Percentiles rank a stretch among this genome's conserved stretches.
phyloP scores from a whole-genome alignment of 2,113 vertebrate genomes.

The Micromys minutus region DNA sequence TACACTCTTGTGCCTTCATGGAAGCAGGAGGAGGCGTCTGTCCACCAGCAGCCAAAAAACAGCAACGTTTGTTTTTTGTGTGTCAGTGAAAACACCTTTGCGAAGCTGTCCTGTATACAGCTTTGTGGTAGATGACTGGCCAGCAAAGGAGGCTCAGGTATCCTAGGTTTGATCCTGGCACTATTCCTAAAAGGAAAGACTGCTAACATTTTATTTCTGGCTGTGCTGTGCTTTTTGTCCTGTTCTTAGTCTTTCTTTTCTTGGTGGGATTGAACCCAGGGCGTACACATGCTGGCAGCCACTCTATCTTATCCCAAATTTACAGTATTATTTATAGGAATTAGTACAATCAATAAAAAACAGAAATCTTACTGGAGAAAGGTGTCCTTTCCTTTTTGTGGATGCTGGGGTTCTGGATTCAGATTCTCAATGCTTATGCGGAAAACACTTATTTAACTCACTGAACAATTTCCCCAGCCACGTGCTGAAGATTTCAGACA shows the following conservation, averaged over 20 bases:
- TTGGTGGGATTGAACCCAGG: not conserved
- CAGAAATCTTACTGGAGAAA: not conserved
- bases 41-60: not conserved
- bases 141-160: not conserved
- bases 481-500: not conserved
- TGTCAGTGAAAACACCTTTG: not conserved
- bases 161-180: not conserved
- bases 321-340: conserved; percentile 12
- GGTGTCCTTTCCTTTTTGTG: not conserved
- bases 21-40: not conserved
- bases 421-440: not conserved
- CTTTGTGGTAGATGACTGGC: not conserved
- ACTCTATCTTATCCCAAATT: not conserved
- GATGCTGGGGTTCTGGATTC: not conserved
- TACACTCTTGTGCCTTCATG: not conserved
- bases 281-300: not conserved
- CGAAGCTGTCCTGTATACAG: too few species aligned
- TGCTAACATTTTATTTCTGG: not conserved
- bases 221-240: not conserved
- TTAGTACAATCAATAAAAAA: not conserved
- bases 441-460: not conserved
- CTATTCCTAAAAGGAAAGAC: not conserved
- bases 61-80: not conserved
- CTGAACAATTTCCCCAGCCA: not conserved
- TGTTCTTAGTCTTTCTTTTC: not conserved